These are phyloP conservation scores for Pangasius larnaudii DNA, from an alignment of 2,797 vertebrate species.

Conservation along the genomic window DNA sequence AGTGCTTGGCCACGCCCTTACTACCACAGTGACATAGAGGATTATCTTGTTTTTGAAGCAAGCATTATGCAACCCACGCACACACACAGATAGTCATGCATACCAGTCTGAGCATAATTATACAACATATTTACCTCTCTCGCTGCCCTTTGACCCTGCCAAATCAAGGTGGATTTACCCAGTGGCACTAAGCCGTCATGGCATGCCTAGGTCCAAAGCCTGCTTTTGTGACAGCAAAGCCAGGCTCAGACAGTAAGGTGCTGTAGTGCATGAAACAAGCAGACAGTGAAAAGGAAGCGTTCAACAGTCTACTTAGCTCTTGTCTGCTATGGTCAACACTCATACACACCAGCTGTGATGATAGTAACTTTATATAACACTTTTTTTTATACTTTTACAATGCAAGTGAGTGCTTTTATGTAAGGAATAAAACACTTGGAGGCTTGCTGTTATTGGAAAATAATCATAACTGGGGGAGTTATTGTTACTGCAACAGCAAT, in stretches of 20 bases:
- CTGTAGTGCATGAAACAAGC: conserved; percentile 8
- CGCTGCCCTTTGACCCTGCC: conserved; percentile 47
- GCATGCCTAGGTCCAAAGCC: conserved; percentile 27
- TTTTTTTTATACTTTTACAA: background rate
- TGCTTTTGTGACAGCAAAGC: conserved; percentile 45
- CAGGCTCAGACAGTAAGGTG: conserved; percentile 34
- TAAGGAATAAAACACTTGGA: background rate
- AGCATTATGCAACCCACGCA: conserved; percentile 4
- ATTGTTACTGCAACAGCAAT: no score
- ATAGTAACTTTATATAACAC: background rate
- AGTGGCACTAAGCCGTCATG: conserved; percentile 28
- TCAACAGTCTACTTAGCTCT: background rate
- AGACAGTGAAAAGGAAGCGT: background rate
- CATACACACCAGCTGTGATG: background rate
- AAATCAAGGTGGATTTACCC: conserved; percentile 41
- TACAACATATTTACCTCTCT: conserved; percentile 41
- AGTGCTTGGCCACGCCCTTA: background rate
- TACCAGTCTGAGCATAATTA: conserved; percentile 4
- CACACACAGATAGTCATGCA: conserved; percentile 28
- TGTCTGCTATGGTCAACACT: background rate
- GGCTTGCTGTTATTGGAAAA: background rate
- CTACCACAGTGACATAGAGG: background rate
- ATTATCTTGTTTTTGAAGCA: background rate
- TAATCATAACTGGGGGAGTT: background rate
- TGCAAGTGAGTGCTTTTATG: background rate